Percentiles rank a stretch among this genome's conserved stretches.
These are phyloP conservation scores for Ormyrus pomaceus DNA, from an alignment of 2,888 invertebrate genomes.

Conservation along the genomic window DNA sequence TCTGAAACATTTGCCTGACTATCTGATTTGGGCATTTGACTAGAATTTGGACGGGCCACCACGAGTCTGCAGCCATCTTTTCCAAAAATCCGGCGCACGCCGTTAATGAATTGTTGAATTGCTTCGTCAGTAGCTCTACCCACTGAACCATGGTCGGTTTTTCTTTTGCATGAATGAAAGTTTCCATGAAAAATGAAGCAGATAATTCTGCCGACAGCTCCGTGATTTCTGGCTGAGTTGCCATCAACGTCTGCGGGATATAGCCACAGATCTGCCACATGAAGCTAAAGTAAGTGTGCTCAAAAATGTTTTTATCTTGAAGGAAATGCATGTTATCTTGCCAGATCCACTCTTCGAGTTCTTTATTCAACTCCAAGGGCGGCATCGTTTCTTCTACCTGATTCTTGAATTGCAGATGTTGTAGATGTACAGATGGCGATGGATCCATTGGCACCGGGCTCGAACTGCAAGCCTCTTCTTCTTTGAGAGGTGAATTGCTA, in stretches of 20 bases:
- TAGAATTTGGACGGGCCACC: slow-evolving; percentile 96
- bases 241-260: slow-evolving; percentile 91
- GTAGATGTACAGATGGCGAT: slow-evolving; percentile 52
- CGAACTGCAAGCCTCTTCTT: slow-evolving; percentile 55
- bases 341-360: slow-evolving; percentile 97
- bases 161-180: slow-evolving; percentile 97
- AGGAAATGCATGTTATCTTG: slow-evolving; percentile 97
- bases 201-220: slow-evolving; percentile 92
- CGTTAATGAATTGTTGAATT: slow-evolving; percentile 93
- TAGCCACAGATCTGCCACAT: slow-evolving; percentile 98
- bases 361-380: slow-evolving; percentile 82
- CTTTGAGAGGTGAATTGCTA: slow-evolving; percentile 63
- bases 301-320: slow-evolving; percentile 96
- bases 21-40: slow-evolving; percentile 98
- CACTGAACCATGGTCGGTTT: slow-evolving; percentile 98
- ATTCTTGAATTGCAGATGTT: slow-evolving; percentile 60
- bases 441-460: slow-evolving; percentile 45
- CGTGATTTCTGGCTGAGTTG: slow-evolving; percentile 87
- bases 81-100: slow-evolving; percentile 95
- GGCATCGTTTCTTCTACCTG: slow-evolving; percentile 60
- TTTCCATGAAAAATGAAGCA: slow-evolving; percentile 96
- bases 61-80: slow-evolving; percentile 94
- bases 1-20: slow-evolving; percentile 97
- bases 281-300: slow-evolving; percentile 96
- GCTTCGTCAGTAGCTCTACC: slow-evolving; percentile 96